These are phyloP conservation scores for Stenichneumon culpator DNA, from an alignment of 2,888 invertebrate genomes.

Conservation along the genomic window DNA sequence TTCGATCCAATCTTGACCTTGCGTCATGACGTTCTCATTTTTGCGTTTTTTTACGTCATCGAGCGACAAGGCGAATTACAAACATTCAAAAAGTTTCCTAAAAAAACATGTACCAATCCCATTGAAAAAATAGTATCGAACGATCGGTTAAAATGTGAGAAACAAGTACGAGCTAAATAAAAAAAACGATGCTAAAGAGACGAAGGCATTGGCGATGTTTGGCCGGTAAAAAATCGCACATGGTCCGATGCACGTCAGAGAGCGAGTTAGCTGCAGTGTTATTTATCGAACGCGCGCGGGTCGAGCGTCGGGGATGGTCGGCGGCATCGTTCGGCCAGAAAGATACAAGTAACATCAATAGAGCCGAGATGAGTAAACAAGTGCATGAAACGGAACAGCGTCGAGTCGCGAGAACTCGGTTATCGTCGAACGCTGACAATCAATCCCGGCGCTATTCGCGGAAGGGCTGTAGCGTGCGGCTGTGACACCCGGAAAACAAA, in stretches of 20 bases:
- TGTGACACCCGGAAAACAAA: constrained; percentile 52
- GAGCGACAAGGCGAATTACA: constrained; percentile 25
- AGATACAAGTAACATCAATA: background rate
- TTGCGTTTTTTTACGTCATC: constrained; percentile 50
- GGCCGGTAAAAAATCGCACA: constrained; percentile 6
- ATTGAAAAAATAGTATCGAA: too few species aligned
- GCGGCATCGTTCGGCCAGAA: background rate
- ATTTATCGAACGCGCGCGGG: constrained; percentile 1
- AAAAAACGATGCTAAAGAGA: background rate
- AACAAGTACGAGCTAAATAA: constrained; percentile 13
- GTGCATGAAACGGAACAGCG: background rate
- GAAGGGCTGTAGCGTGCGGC: constrained; percentile 17
- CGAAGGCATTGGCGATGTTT: background rate
- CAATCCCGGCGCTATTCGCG: constrained; percentile 32
- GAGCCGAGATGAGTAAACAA: background rate
- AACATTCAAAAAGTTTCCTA: background rate
- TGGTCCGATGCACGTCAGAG: constrained; percentile 13
- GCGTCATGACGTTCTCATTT: constrained; percentile 46
- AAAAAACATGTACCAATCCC: background rate
- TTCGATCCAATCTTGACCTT: constrained; percentile 11
- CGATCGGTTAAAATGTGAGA: too few species aligned
- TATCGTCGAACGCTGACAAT: constrained; percentile 43
- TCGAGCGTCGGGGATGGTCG: background rate
- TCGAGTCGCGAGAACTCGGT: background rate
- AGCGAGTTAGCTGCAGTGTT: background rate